Evolutionary conservation across 2,113 vertebrate genomes (phyloP), one percentile per base, ranked within the genome.

Genomic region (Xenus cinereus): DNA sequence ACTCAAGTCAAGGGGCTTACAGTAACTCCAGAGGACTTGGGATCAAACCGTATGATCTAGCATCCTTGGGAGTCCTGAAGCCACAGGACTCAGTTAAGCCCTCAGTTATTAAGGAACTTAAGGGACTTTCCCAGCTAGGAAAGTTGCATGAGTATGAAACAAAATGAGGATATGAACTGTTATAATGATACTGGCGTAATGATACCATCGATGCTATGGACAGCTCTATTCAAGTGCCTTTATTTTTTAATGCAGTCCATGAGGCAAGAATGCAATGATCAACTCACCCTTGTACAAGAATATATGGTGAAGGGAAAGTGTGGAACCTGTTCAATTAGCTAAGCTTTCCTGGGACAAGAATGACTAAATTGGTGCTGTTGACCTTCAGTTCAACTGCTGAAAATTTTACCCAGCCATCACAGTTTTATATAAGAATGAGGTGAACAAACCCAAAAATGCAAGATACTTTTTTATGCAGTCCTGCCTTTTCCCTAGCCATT

Each of bases 41-140:
- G 22, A 89, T 43, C 32, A 67, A 78, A 33, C 4, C 0, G 0
- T 53, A 68, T 28, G 9, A 86, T 27, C 32, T 7, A 41, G 8
- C 11, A 63, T 18, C 27, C 41, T 37, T 1, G 1, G 9, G 5
- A 66, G 20, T 41, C 75, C 62, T 41, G 33, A 60, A 76, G 43
- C 20, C 48, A 14, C 14, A 56, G n/a, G n/a, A n/a, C n/a, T n/a
- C n/a, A n/a, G n/a, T n/a, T n/a, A n/a, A n/a, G n/a, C n/a, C n/a
- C 41, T 69, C 6, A 54, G 14, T 54, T 71, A 32, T 9, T 54
- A 67, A 45, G 24, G 19, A 84, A 60, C 19, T 68, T 33, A 32
- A 64, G 22, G 48, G 33, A 84, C 14, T 66, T 85, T 43, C 10
- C 43, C 22, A 77, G 43, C 10, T 60, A 51, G 35, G 22, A 67